These are phyloP conservation scores for Maniola jurtina DNA, from an alignment of 1,140 invertebrate species.

Conservation along the genomic window DNA sequence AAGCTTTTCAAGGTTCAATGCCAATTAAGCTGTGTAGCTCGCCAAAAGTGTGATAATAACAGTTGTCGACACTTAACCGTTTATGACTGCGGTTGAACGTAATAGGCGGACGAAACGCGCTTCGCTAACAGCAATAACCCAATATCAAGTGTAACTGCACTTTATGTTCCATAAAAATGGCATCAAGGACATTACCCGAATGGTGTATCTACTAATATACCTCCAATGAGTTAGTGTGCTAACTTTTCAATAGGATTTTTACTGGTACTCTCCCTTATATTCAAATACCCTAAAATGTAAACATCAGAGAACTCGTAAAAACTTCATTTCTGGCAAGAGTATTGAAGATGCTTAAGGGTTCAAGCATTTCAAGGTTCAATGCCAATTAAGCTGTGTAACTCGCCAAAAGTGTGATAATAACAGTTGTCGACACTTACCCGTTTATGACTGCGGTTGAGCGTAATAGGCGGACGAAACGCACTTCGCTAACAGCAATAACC, in stretches of 20 bases:
- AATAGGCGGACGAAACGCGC: conserved; percentile 19
- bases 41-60: conserved; percentile 15
- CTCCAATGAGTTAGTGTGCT: background rate
- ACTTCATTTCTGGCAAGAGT: background rate
- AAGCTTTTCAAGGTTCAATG: too few relatives aligned
- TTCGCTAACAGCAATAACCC: conserved; percentile 25
- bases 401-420: conserved; percentile 16
- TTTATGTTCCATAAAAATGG: conserved; percentile 31
- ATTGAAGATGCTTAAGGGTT: background rate
- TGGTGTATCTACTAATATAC: background rate
- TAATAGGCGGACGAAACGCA: conserved; percentile 20
- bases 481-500: conserved; percentile 24
- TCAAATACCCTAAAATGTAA: too few relatives aligned
- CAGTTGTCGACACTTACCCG: conserved; percentile 24
- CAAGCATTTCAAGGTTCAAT: background rate
- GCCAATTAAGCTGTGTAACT: conserved; percentile 2
- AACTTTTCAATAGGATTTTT: too few relatives aligned
- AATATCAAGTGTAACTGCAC: conserved; percentile 36
- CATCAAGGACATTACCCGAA: conserved; percentile 25
- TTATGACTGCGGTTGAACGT: conserved; percentile 24
- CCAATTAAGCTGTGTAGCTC: conserved; percentile 3
- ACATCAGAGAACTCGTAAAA: too few relatives aligned
- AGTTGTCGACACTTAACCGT: conserved; percentile 25
- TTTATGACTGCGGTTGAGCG: conserved; percentile 24
- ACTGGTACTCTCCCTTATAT: background rate